Conservation (phyloP, 2,113 vertebrate species). For the Boleophthalmus pectinirostris region DNA sequence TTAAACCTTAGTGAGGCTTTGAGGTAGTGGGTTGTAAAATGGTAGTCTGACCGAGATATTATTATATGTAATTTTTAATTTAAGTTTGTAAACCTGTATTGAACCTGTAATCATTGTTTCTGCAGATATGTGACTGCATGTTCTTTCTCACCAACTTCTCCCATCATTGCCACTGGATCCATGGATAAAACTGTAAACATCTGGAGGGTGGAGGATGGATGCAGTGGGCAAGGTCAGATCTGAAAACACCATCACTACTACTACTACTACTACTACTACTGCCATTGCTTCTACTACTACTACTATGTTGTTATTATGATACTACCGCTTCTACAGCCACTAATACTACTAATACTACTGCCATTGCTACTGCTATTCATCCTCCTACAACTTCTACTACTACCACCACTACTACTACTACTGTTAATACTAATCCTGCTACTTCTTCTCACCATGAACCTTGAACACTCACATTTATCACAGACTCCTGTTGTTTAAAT, state of each 20-base stretch:
- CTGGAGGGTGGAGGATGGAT: slow-evolving; percentile 85
- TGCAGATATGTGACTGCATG: slow-evolving; percentile 93
- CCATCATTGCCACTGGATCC: slow-evolving; percentile 91
- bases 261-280: background rate
- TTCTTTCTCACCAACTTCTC: slow-evolving; percentile 82
- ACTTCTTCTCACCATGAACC: too few relatives aligned
- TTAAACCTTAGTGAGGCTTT: too few relatives aligned
- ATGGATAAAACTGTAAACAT: slow-evolving; percentile 97
- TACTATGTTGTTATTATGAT: too few relatives aligned
- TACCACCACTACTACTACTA: too few relatives aligned
- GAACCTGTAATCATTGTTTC: background rate
- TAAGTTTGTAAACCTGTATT: background rate
- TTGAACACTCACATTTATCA: too few relatives aligned
- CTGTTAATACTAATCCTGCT: too few relatives aligned
- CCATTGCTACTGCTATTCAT: background rate
- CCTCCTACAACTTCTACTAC: too few relatives aligned
- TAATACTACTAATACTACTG: background rate
- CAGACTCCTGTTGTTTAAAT: too few relatives aligned
- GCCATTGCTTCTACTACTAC: background rate
- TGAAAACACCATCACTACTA: background rate
- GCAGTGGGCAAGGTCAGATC: slow-evolving; percentile 70
- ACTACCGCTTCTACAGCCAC: background rate
- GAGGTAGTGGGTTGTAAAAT: too few relatives aligned
- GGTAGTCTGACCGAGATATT: too few relatives aligned
- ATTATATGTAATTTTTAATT: too few relatives aligned